phyloP scores from a whole-genome alignment of 2,797 vertebrate species.

The Phataginus tricuspis region DNA sequence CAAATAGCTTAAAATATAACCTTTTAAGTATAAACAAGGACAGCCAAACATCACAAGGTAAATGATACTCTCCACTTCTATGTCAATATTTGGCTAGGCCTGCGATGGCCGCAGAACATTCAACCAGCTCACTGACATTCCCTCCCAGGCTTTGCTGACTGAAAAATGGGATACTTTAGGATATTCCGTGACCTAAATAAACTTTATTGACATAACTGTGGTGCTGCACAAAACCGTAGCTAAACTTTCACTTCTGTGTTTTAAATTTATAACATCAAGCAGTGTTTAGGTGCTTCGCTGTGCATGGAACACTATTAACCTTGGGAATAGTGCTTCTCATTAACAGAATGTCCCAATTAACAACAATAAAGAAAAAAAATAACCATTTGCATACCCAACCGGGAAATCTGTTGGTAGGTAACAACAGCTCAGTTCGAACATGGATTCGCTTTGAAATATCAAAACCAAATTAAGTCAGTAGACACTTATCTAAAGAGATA shows the following conservation, averaged over 20 bases:
- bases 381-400: constrained; percentile 66
- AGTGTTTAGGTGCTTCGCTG: constrained; percentile 72
- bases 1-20: constrained; percentile 84
- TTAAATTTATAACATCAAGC: constrained; percentile 74
- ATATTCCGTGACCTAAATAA: constrained; percentile 82
- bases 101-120: constrained; percentile 83
- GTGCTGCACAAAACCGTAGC: constrained; percentile 84
- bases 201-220: constrained; percentile 84
- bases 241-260: constrained; percentile 83
- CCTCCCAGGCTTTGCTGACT: constrained; percentile 77
- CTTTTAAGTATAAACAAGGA: constrained; percentile 84
- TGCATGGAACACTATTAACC: constrained; percentile 69
- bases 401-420: constrained; percentile 67
- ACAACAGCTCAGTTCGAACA: constrained; percentile 61
- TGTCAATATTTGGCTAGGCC: constrained; percentile 85
- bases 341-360: constrained; percentile 67
- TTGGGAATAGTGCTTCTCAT: constrained; percentile 72
- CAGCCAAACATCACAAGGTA: constrained; percentile 85
- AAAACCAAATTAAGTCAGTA: constrained; percentile 84
- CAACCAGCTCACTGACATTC: constrained; percentile 80
- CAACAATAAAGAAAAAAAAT: constrained; percentile 65
- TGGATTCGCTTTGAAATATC: constrained; percentile 79
- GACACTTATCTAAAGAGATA: constrained; percentile 86
- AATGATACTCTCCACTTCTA: constrained; percentile 86
- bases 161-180: constrained; percentile 81